Evolutionary conservation across 2,888 invertebrate genomes (phyloP).

Genomic region (Brachyptera risi): DNA sequence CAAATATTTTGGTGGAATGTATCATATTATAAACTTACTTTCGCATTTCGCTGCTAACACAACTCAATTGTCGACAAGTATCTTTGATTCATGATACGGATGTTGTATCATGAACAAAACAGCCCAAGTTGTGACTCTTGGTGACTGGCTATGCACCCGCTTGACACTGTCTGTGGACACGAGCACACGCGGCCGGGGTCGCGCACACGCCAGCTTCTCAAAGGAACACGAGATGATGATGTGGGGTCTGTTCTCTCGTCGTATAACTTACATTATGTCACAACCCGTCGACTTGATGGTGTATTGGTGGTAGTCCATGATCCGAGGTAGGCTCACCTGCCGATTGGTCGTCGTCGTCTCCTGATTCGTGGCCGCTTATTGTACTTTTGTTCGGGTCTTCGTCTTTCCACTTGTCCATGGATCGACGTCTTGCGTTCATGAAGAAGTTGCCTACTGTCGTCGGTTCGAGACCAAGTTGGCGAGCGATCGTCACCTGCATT

Average conservation of each 20-base stretch:
- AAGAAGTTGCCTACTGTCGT: constrained; percentile 99
- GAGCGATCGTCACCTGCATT: constrained; percentile 99
- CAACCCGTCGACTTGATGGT: constrained; percentile 34
- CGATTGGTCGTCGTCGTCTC: constrained; percentile 25
- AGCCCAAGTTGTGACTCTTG: background rate
- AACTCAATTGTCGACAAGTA: no score
- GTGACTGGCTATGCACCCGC: background rate
- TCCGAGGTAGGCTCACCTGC: constrained; percentile 29
- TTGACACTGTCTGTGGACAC: no score
- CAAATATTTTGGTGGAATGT: no score
- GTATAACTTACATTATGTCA: constrained; percentile 36
- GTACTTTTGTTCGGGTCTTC: constrained; percentile 65
- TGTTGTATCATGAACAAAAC: background rate
- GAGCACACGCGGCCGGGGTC: no score
- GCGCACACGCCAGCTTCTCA: no score
- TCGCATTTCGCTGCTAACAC: no score
- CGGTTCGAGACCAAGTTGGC: constrained; percentile 93
- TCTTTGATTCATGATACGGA: no score
- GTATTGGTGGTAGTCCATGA: constrained; percentile 25
- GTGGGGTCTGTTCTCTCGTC: constrained; percentile 29
- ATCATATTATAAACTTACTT: no score
- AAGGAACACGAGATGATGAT: constrained; percentile 34
- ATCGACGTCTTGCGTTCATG: constrained; percentile 98
- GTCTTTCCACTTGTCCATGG: constrained; percentile 98
- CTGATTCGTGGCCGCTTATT: constrained; percentile 24